Conservation (phyloP, 2,888 invertebrate species). For the Acanthosepion pharaonis region DNA sequence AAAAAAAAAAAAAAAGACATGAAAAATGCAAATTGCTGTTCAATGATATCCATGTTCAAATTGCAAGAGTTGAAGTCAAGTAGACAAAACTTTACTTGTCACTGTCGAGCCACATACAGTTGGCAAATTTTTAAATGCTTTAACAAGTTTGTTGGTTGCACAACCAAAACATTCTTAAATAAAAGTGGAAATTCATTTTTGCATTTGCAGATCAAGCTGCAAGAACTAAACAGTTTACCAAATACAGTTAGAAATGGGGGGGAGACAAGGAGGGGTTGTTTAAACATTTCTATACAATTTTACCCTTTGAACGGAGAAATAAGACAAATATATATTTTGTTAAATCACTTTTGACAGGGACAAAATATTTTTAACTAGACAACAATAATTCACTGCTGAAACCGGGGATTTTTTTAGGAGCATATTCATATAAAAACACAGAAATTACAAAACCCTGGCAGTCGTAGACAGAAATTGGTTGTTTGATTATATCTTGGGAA, state of each 20-base stretch:
- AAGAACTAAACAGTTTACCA: conserved; percentile 4
- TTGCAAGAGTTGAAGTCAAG: neutral
- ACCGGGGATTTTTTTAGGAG: conserved; percentile 4
- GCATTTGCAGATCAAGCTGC: neutral
- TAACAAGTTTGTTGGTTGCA: neutral
- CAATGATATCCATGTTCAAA: conserved; percentile 14
- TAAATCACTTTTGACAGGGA: neutral
- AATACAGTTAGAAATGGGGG: neutral
- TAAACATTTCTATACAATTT: conserved; percentile 8
- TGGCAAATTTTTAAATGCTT: conserved; percentile 33
- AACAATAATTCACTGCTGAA: neutral
- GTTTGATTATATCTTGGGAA: neutral
- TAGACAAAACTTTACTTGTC: neutral
- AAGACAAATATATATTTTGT: conserved; percentile 15
- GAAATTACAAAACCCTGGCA: neutral
- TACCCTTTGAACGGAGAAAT: conserved; percentile 33
- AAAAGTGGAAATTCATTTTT: neutral
- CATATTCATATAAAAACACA: neutral
- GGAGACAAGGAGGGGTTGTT: neutral
- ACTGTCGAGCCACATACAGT: neutral
- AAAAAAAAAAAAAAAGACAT: neutral
- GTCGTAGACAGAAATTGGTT: neutral
- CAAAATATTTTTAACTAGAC: conserved; percentile 33
- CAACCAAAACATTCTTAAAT: conserved; percentile 33
- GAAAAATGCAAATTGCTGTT: conserved; percentile 18